A percentile compares a stretch with the other conserved stretches of the same genome.
phyloP scores from a whole-genome alignment of 53 echinoderm and acorn worm genomes.

The Antedon mediterranea region DNA sequence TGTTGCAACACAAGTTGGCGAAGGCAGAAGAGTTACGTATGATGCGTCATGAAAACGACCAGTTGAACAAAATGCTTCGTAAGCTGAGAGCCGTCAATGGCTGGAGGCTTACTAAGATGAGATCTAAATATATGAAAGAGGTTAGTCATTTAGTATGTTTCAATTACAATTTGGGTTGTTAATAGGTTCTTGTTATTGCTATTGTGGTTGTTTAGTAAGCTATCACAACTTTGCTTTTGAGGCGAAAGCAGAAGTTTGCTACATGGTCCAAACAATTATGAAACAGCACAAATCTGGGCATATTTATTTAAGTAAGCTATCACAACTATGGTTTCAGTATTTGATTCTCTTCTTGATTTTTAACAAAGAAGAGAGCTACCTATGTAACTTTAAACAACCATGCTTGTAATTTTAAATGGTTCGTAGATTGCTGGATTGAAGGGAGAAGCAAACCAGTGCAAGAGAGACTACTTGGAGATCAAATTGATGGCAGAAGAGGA shows the following conservation, averaged over 20 bases:
- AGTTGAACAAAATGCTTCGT: slow-evolving; percentile 49
- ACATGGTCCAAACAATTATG: no score
- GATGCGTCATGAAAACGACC: slow-evolving; percentile 66
- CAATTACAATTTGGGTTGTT: no score
- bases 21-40: slow-evolving; percentile 59
- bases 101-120: slow-evolving; percentile 71
- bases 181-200: no score
- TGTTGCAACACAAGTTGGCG: slow-evolving; percentile 51
- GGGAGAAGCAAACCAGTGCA: slow-evolving; percentile 74
- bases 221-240: no score
- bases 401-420: background rate
- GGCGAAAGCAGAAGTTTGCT: no score
- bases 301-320: no score
- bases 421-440: slow-evolving; percentile 40
- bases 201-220: no score
- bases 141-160: slow-evolving; percentile 28
- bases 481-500: slow-evolving; percentile 93
- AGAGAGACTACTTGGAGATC: slow-evolving; percentile 74
- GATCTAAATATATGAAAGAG: slow-evolving; percentile 43
- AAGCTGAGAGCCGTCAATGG: slow-evolving; percentile 67
- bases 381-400: no score
- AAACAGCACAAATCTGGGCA: no score
- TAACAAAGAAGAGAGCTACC: background rate
- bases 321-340: no score
- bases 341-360: no score